Evolutionary conservation across 2,888 invertebrate species (phyloP), one percentile per base, ranked within the genome.

Genomic region (Strigamia maritima): DNA sequence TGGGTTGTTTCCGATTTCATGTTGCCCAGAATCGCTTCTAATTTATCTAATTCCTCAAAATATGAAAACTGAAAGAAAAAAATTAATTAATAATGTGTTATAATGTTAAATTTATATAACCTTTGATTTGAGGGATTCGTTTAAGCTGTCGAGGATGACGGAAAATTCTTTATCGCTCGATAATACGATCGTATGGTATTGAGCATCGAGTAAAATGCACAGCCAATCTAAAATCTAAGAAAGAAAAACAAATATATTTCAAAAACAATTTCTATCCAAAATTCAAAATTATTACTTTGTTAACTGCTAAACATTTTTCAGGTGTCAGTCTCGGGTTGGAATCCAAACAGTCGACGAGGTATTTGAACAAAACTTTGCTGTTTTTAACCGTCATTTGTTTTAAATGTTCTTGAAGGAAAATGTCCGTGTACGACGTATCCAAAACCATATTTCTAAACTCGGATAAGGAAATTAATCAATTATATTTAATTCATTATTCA

Each of bases 181-280:
- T 22, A 77, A 77, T n/a, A n/a, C 60, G 2, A 77, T 26, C 2
- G 24, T 60, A 31, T 54, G 24, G 7, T 49, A 49, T 16, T 77
- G 77, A 3, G 77, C 49, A 28, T 77, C 77, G 19, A 77, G 35
- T 60, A 77, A 31, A 54, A 26, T 54, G 26, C 77, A 77, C 7
- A 77, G 14, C 77, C 77, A 77, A 60, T 77, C 77, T 6, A 26
- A 28, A 49, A 77, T 60, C 77, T 77, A 26, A 8, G 35, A 75
- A 8, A 28, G 24, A 8, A 7, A 60, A 14, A 3, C 10, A 26
- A 19, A 16, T 70, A 70, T 19, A 2, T 70, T 70, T 19, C 10
- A 26, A 70, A 75, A 4, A 6, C 16, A 35, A 22, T 60, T 19
- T 60, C n/a, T n/a, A n/a, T 19, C 4, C 60, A 60, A 22, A 3